Base-by-base conservation (phyloP, 2,888 invertebrate genomes). In the Drosophila pseudotakahashii region DNA sequence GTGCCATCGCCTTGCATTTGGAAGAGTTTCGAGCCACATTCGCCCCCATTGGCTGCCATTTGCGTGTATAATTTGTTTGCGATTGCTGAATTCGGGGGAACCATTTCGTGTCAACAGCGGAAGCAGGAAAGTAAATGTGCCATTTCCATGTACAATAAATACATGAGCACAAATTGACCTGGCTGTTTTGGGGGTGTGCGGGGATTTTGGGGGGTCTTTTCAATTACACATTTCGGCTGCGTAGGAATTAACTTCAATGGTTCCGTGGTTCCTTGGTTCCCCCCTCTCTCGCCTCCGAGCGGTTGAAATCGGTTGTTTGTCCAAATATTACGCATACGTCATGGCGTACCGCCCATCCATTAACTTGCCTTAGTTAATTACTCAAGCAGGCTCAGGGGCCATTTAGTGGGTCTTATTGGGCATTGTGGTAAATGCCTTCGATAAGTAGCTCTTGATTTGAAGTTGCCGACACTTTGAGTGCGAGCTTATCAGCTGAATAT, bases 41-140 rank as follows among this genome's bases (percentile, higher is more conserved):
- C 19, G 13, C 6, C 14, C 1, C 48, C 19, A 7, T 14, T 34
- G 32, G 41, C 41, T n/a, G 41, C n/a, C 41, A 41, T 26, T 60
- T 61, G 50, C 50, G 44, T 58, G 69, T 68, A 48, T 34, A 63
- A 62, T 42, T 62, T 63, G 48, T 62, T 62, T 62, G 62, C 63
- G 5, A 68, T 52, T 52, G 52, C 39, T 52, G 45, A 51, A 52
- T 57, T 67, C 26, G 53, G 23, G 53, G 62, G 45, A 54, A 45
- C 45, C 68, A 76, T 76, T 86, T 86, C 83, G 83, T 88, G 83
- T 84, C 83, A 83, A 83, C 87, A 83, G 59, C 87, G 89, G 74
- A 86, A 80, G 73, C 77, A 72, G 50, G 73, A 48, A 80, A 70
- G 73, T 80, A 78, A 78, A 76, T 81, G 80, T 72, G 74, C 75